Base-by-base conservation (phyloP, 2,797 vertebrate genomes). In the Myripristis jacobus region DNA sequence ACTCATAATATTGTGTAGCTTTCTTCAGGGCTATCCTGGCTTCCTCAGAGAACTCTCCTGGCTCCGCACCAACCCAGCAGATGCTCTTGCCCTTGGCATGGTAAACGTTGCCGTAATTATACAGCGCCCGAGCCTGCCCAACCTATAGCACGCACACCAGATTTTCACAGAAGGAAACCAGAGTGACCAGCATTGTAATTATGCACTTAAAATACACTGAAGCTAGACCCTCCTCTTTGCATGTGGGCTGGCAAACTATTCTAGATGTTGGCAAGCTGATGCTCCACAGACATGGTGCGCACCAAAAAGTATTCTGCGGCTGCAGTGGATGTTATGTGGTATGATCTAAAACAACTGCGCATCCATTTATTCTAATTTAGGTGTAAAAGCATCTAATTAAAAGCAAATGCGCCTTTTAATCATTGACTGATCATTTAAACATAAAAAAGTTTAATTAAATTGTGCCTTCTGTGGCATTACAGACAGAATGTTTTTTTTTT, bases 101-200 rank as follows among this genome's bases (percentile, higher is more conserved):
- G 94, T 96, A 97, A 0, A 98, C 96, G 50, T 99, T 99, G 82
- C 98, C 98, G 77, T 97, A 95, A 92, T 98, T 99, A 93, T 99
- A 99, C 50, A 98, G 95, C 3, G 98, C 97, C 70, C 96, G 95
- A 66, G 97, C 98, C 92, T 99, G 97, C 86, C 98, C 97, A 84
- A 97, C 96, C 97, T 99, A 89, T 83, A 80, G 58, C 54, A 22
- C 53, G 58, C 80, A 88, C 82, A 88, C 44, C 86, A 85, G 51
- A 87, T 87, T 83, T 87, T 84, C 57, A 88, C 67, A 80, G 80
- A 80, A 50, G 74, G 78, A 89, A 89, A 85, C 88, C 86, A 80
- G 43, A 83, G 55, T 80, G 81, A 86, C 85, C 83, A 58, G 62
- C 15, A 74, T 65, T 88, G 73, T 88, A 91, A 92, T 91, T 91